Percentiles rank a stretch among this genome's conserved stretches.
These are phyloP conservation scores for Laupala kohalensis DNA, from an alignment of 1,140 invertebrate species.

Conservation along the genomic window DNA sequence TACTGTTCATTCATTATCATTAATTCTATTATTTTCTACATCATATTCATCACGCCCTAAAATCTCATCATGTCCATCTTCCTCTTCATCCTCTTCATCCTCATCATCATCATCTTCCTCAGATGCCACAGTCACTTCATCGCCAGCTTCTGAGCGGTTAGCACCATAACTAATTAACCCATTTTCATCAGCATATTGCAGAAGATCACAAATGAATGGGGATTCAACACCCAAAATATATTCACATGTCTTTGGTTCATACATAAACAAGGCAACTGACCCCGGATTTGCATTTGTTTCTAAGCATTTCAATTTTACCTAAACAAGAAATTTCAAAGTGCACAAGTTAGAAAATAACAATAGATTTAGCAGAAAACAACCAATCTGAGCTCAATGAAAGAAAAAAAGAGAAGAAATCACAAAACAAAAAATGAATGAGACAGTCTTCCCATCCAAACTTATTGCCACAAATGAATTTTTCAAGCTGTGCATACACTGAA, in stretches of 20 bases:
- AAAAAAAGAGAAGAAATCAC: no score
- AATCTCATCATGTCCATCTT: not conserved
- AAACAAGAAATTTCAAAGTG: constrained; percentile 15
- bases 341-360: not conserved
- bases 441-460: no score
- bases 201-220: constrained; percentile 70
- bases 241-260: constrained; percentile 83
- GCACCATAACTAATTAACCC: constrained; percentile 33
- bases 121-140: constrained; percentile 2
- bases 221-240: constrained; percentile 88
- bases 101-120: constrained; percentile 10
- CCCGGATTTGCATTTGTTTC: constrained; percentile 48
- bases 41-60: not conserved
- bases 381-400: not conserved
- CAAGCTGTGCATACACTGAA: no score
- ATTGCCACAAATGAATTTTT: no score
- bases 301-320: constrained; percentile 67
- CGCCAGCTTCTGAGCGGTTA: not conserved
- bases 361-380: not conserved
- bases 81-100: not conserved
- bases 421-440: no score
- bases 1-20: no score
- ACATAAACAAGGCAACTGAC: constrained; percentile 71
- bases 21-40: not conserved
- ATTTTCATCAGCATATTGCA: constrained; percentile 58